Base-by-base conservation (phyloP, 1,140 invertebrate species). In the Saccostrea echinata region DNA sequence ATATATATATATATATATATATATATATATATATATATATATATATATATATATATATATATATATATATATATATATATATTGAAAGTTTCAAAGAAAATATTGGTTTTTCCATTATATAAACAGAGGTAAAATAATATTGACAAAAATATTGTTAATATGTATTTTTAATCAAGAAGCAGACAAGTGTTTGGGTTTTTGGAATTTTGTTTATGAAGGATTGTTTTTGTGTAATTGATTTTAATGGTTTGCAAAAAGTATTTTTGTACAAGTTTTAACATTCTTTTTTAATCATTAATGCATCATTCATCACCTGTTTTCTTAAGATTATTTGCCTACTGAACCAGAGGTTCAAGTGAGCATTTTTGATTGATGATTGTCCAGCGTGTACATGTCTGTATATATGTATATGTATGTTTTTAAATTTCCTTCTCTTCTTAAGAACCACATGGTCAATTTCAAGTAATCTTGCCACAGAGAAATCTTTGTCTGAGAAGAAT, bases 181-280 rank as follows among this genome's bases (percentile, higher is more conserved):
- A 61, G 55, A n/a, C 55, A 61, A 61, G 43, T 43, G 43, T 43
- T 43, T 43, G n/a, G n/a, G 43, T 43, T 43, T 43, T 64, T 13
- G 57, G 24, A 11, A 11, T 33, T 76, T 71, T 27, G 13, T 12
- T 16, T 33, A 16, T 76, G 68, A 27, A 76, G 68, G 68, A 76
- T 30, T 76, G 68, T 76, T 76, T 76, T 76, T 76, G 68, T 30
- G 24, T 24, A 76, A 12, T 27, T 76, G 68, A 76, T 76, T 76
- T 76, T 76, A 33, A 76, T 76, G 68, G 11, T 76, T 76, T 76
- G 6, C 33, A 43, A 43, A 76, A 76, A 76, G n/a, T 76, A 76
- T 76, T 76, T 76, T 76, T 76, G 12, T 76, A 76, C 55, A 33
- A 76, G 68, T 76, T 76, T 76, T 76, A 76, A 30, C 24, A 30